phyloP scores from a whole-genome alignment of 1,140 invertebrate species.

The Pararge aegeria region DNA sequence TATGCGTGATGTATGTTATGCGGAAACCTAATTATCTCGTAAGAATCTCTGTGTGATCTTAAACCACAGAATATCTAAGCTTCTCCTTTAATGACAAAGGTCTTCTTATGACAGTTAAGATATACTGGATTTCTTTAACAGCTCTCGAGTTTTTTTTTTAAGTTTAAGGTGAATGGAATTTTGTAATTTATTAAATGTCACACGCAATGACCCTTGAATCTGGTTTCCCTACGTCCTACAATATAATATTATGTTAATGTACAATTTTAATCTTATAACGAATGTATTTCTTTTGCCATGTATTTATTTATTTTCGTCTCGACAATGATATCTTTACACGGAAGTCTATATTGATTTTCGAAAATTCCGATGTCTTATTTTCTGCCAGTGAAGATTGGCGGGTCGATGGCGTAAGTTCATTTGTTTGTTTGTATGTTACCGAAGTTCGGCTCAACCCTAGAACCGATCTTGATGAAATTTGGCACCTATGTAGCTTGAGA shows the following conservation, averaged over 20 bases:
- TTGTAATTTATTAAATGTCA: slow-evolving; percentile 30
- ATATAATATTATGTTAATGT: slow-evolving; percentile 14
- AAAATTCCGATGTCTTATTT: neutral
- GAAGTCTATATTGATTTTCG: slow-evolving; percentile 2
- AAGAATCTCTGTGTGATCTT: too few species aligned
- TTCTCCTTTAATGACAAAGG: too few species aligned
- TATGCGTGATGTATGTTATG: too few species aligned
- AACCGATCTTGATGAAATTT: too few species aligned
- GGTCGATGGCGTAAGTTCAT: too few species aligned
- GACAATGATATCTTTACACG: neutral
- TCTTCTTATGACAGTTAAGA: neutral
- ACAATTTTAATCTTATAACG: slow-evolving; percentile 5
- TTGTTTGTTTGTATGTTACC: too few species aligned
- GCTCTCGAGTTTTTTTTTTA: slow-evolving; percentile 7
- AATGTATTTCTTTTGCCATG: neutral
- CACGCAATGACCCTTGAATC: slow-evolving; percentile 27
- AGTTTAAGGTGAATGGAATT: slow-evolving; percentile 28
- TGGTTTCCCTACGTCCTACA: slow-evolving; percentile 28
- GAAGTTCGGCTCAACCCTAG: too few species aligned
- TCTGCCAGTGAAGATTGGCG: too few species aligned
- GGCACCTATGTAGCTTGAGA: too few species aligned
- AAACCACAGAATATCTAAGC: too few species aligned
- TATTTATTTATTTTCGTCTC: neutral
- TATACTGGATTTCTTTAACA: neutral
- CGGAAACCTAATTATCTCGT: too few species aligned